phyloP scores from a whole-genome alignment of 1,140 invertebrate species.

The Pseudomyrmex gracilis region DNA sequence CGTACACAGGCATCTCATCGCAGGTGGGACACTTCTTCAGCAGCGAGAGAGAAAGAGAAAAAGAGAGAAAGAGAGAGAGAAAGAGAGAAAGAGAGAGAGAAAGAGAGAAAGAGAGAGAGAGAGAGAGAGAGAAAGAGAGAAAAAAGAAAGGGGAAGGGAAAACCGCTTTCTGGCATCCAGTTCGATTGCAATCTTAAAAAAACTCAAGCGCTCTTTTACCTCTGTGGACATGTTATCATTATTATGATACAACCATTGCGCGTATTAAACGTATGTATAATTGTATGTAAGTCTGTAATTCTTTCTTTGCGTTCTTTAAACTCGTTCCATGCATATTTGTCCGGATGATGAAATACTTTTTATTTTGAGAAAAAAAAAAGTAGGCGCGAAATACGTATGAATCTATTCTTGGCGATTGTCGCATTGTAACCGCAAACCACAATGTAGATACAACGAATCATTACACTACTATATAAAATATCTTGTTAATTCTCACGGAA shows the following conservation, averaged over 20 bases:
- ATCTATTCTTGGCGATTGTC: slow-evolving; percentile 24
- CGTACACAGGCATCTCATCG: slow-evolving; percentile 44
- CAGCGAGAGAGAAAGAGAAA: neutral
- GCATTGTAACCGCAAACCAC: slow-evolving; percentile 32
- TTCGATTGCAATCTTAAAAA: slow-evolving; percentile 44
- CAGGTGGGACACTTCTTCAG: slow-evolving; percentile 57
- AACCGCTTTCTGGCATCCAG: slow-evolving; percentile 18
- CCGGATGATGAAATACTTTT: slow-evolving; percentile 1
- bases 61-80: neutral
- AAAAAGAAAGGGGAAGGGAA: neutral
- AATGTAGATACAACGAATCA: neutral
- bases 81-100: neutral
- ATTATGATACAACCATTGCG: slow-evolving; percentile 1
- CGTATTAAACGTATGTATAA: neutral
- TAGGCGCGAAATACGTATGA: neutral
- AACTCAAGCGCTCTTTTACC: slow-evolving; percentile 9
- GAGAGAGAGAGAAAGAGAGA: neutral
- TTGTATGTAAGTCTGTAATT: neutral
- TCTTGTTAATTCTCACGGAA: neutral
- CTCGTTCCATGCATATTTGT: neutral
- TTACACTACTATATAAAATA: neutral
- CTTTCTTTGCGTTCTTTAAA: neutral
- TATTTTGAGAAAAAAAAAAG: slow-evolving; percentile 9
- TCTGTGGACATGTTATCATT: neutral
- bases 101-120: neutral